Base-by-base conservation (phyloP, 1,140 invertebrate genomes). In the Drosophila quadrilineata region DNA sequence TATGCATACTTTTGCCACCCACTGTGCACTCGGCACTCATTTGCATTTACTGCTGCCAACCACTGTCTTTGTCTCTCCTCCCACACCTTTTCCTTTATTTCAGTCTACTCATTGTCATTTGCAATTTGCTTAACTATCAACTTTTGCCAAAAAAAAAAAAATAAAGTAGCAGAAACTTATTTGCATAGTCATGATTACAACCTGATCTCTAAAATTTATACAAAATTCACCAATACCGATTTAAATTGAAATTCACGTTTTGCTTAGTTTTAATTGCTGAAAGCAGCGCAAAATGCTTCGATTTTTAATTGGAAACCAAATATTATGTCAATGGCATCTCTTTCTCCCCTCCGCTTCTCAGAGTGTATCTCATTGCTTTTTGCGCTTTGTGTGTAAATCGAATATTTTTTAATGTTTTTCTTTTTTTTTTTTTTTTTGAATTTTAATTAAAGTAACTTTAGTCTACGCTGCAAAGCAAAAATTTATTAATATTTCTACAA, bases 211-310 rank as follows among this genome's bases (percentile, higher is more conserved):
- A 60, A 38, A 63, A 71, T 69, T 72, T 35, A 62, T 63, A 45
- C 43, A 50, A 40, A 28, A 58, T 19, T 45, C 24, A 24, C 10
- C 14, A 12, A 56, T n/a, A n/a, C n/a, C n/a, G 17, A 6, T 9
- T 14, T 9, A 33, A 41, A 28, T 45, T 36, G 22, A 69, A 77
- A 82, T 82, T 84, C 77, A 53, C 56, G 19, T 58, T 80, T 82
- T 84, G 77, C 79, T 82, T 82, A 82, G 73, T 82, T 82, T 84
- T 84, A 84, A 84, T 84, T 84, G 77, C 77, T 62, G 50, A 24
- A 58, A 57, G 67, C 5, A 12, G 6, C 21, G 59, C 54, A 66
- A 29, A 72, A 63, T 40, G 62, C 21, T 28, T 8, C 57, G 66
- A 62, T 72, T 84, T 77, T 84, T 74, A 84, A 84, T 84, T 84